Base-by-base conservation (phyloP, 2,888 invertebrate genomes). In the Parnassius mnemosyne region DNA sequence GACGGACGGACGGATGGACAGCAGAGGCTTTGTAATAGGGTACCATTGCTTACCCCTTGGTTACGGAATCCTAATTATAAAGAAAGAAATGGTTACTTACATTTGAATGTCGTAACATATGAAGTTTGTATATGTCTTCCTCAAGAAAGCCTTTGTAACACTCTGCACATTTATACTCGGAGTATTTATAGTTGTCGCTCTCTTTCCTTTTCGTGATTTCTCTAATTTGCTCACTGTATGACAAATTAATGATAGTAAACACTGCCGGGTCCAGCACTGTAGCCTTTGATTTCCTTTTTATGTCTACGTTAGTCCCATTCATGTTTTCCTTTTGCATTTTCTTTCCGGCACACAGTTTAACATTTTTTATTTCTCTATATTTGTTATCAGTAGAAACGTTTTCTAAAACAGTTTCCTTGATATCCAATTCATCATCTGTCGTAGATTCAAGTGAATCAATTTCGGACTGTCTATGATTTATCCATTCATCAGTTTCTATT, bases 91-190 rank as follows among this genome's bases (percentile, higher is more conserved):
- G 16, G 3, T 42, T 58, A 65, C 65, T 63, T 49, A 65, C 65
- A 25, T 57, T 57, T 12, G 55, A 46, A 60, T 66, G 66, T 12
- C 64, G 47, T 3, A 46, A 20, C 53, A 66, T 61, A 20, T 66
- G 66, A 41, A 44, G 43, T 5, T 49, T 56, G 13, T 53, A 61
- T 9, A 53, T 50, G 0, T 44, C 44, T 41, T 64, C 61, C 43
- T 63, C 64, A 13, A 66, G 43, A 10, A 62, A 66, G 12, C 66
- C 66, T 43, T 60, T 64, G 25, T 60, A 64, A 13, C 66, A 66
- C 10, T 64, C 34, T 3, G 62, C 60, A 34, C 66, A 66, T n/a
- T 53, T 61, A 57, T 44, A 64, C 10, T 53, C 60, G 9, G 61
- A 58, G 12, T 58, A 47, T 52, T 47, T 64, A 20, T 66, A 66